Base-by-base conservation (phyloP, 2,888 invertebrate species). In the Tachystola acroxantha region DNA sequence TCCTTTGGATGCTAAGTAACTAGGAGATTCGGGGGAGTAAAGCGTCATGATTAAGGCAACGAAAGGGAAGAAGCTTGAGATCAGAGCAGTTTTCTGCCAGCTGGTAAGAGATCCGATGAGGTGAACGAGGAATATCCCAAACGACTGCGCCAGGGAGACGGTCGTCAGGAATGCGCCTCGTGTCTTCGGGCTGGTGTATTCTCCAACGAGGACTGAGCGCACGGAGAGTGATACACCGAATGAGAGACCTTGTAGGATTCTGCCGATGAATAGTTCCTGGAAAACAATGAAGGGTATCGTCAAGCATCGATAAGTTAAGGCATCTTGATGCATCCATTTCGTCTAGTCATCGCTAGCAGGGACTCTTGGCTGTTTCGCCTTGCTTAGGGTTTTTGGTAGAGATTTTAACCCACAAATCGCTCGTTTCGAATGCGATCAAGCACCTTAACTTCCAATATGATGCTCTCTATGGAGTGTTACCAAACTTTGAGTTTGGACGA, bases 71-170 rank as follows among this genome's bases (percentile, higher is more conserved):
- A 65, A 45, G 0, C 76, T 59, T 36, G 85, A 80, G 4, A 89
- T 59, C 2, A 88, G 57, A 0, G 90, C 88, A 1, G 89, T 85
- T 4, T 62, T 64, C 49, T 87, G 77, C 91, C 91, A 91, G 19
- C 74, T 57, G 0, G 89, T 53, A 43, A 88, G 73, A 1, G 89
- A 88, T 0, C 93, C 93, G 6, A 92, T 53, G 0, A 87, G 60
- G 50, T 93, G 92, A 3, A 89, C 87, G 2, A 89, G 49, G 7
- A 91, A 78, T 16, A 92, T 88, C 0, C 92, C 92, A 19, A 85
- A 52, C 0, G 90, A 88, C 37, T 91, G 88, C 0, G 89, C 75
- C 0, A 91, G 67, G 1, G 90, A 88, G 1, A 90, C 80, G 1
- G 85, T 82, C 2, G 91, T 84, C 19, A 90, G 80, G 13, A 91